A percentile compares a stretch with the other conserved stretches of the same genome.
Conservation (phyloP, 2,888 invertebrate genomes). For the Leptinotarsa juncta region DNA sequence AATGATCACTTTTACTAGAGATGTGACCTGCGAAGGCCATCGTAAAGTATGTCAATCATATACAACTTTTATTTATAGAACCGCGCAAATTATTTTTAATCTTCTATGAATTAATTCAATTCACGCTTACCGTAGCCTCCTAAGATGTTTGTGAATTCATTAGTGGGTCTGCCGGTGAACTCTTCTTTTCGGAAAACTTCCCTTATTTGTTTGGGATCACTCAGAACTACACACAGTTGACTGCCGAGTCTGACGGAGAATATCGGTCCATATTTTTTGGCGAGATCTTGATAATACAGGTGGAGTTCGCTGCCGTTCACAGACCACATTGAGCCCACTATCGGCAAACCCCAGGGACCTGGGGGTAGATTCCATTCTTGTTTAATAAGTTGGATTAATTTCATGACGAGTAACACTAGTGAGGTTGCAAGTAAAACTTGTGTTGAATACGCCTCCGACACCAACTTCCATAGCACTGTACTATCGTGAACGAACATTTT, state of each 20-base stretch:
- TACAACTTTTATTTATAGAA: conserved; percentile 49
- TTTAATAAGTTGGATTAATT: conserved; percentile 59
- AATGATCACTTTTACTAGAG: conserved; percentile 58
- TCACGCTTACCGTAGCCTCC: conserved; percentile 88
- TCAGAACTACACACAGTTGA: conserved; percentile 86
- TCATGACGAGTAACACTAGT: conserved; percentile 63
- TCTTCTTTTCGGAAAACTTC: conserved; percentile 88
- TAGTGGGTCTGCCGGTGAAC: conserved; percentile 88
- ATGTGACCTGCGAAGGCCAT: conserved; percentile 62
- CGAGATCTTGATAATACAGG: conserved; percentile 80
- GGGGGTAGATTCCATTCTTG: conserved; percentile 76
- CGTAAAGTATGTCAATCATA: conserved; percentile 61
- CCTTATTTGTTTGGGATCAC: conserved; percentile 87
- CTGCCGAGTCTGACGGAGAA: conserved; percentile 86
- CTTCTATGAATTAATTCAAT: conserved; percentile 17
- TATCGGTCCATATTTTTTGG: conserved; percentile 82
- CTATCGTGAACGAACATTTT: conserved; percentile 68
- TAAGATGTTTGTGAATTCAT: conserved; percentile 86
- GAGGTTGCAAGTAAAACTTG: neutral
- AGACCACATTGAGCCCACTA: conserved; percentile 86
- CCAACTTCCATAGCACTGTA: conserved; percentile 67
- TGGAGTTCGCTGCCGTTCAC: conserved; percentile 79
- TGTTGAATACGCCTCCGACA: conserved; percentile 55
- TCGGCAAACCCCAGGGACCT: conserved; percentile 88
- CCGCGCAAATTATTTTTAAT: conserved; percentile 30